These are phyloP conservation scores for Coenonympha arcania DNA, from an alignment of 2,888 invertebrate genomes.

Conservation along the genomic window DNA sequence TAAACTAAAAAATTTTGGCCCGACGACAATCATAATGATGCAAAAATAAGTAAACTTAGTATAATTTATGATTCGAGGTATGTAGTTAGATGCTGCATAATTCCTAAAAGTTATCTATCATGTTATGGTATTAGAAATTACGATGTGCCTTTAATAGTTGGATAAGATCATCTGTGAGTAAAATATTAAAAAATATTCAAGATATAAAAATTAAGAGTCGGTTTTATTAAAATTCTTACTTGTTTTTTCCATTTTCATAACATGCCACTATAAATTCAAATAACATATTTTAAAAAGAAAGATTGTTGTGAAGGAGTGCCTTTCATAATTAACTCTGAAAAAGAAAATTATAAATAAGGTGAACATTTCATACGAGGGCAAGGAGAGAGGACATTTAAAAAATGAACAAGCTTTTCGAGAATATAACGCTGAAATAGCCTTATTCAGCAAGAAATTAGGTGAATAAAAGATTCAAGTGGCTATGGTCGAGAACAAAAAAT, in stretches of 20 bases:
- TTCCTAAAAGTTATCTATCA: no score
- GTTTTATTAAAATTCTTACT: neutral
- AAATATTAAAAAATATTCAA: no score
- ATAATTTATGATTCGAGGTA: no score
- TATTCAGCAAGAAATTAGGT: slow-evolving; percentile 15
- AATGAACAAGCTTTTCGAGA: slow-evolving; percentile 14
- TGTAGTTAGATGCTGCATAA: no score
- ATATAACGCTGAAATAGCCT: slow-evolving; percentile 8
- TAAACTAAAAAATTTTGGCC: neutral
- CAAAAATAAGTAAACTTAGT: no score
- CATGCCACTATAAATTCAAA: neutral
- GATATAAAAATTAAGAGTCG: no score
- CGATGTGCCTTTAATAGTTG: no score
- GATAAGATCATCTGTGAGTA: no score
- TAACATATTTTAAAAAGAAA: neutral
- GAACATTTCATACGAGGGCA: neutral
- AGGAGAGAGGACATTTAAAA: slow-evolving; percentile 3
- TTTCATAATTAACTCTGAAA: neutral
- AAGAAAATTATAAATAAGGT: slow-evolving; percentile 5
- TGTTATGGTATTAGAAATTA: no score
- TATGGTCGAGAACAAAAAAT: slow-evolving; percentile 19
- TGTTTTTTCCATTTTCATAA: neutral
- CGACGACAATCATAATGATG: no score
- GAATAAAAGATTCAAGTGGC: slow-evolving; percentile 16
- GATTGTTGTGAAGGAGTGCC: neutral